Conservation (phyloP, 1,140 invertebrate genomes). For the Nymphalis io region DNA sequence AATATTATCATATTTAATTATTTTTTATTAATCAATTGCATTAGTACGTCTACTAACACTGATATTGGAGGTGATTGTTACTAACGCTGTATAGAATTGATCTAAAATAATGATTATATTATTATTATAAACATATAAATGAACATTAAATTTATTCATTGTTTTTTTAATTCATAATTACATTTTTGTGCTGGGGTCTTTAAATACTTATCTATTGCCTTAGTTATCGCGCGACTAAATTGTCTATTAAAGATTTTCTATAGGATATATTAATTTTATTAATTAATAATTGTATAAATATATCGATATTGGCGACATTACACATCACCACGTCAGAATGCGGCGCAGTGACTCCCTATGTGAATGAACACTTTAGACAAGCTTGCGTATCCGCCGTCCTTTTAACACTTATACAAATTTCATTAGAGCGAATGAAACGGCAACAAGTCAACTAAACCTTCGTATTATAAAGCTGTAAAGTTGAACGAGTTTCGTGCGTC, state of each 20-base stretch:
- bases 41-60: no score
- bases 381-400: conserved; percentile 42
- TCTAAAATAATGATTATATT: no score
- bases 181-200: no score
- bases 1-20: neutral
- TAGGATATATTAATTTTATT: no score
- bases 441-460: conserved; percentile 45
- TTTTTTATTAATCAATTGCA: neutral
- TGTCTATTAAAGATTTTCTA: no score
- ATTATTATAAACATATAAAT: no score
- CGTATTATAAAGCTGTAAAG: conserved; percentile 52
- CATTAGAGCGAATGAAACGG: conserved; percentile 39
- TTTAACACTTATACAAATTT: conserved; percentile 31
- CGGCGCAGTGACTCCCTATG: conserved; percentile 62
- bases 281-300: neutral
- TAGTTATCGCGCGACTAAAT: no score
- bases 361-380: conserved; percentile 69
- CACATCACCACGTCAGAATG: conserved; percentile 69
- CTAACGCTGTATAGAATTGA: no score
- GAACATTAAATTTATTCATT: no score
- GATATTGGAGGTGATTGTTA: no score
- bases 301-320: conserved; percentile 24
- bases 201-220: no score
- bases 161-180: no score
- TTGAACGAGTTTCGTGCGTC: conserved; percentile 42